Base-by-base conservation (phyloP, 2,113 vertebrate genomes). In the Anolis carolinensis region DNA sequence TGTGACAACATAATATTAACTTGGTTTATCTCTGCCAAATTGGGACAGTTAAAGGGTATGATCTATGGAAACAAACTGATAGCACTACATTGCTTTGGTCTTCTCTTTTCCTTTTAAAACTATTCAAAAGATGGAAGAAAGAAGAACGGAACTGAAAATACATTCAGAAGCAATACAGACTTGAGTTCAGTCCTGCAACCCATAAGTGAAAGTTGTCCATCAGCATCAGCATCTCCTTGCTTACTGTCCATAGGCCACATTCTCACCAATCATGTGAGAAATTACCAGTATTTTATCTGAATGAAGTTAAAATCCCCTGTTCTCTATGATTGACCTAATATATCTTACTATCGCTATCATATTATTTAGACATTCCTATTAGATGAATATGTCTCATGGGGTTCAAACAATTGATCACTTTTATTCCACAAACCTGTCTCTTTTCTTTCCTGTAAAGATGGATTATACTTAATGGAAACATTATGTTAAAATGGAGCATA, bases 321-420 rank as follows among this genome's bases (percentile, higher is more conserved):
- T 36, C 55, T 74, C 32, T 16, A 25, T 13, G 36, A 21, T 63
- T 74, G 82, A 20, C 63, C 65, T 55, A 87, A 75, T 36, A 67
- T 1, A 20, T 44, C 86, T 87, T 84, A 34, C 44, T 73, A 9
- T 65, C 13, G 0, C 36, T 81, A 13, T 75, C 13, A 0, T 79
- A 78, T 65, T 77, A 74, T 67, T 89, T 76, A 79, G 86, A 89
- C 70, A 62, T 7, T 10, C 55, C 88, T 88, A 27, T 76, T 71
- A 44, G 13, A 91, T 32, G 84, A 75, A 88, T 87, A 75, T n/a
- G 39, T 67, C 80, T 89, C 88, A 77, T 36, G 5, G 85, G n/a
- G 34, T 63, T n/a, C 73, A 92, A 90, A 79, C 59, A 90, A 75
- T 59, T 87, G 52, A 84, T 39, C 79, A 21, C 8, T 90, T 87